phyloP scores from a whole-genome alignment of 2,797 vertebrate genomes.

The Gallirallus australis region DNA sequence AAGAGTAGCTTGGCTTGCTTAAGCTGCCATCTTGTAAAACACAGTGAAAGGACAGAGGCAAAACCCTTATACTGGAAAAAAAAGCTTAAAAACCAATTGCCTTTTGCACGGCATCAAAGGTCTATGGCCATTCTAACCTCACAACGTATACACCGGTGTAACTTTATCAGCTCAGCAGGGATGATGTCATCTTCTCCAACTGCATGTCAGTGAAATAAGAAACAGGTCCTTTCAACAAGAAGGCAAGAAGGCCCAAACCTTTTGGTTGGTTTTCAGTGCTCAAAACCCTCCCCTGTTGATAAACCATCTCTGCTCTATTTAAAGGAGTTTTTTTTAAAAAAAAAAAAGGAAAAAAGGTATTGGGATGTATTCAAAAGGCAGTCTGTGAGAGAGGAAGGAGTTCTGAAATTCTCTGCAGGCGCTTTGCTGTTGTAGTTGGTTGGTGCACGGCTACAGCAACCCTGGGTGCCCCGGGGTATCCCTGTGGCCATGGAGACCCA shows the following conservation, averaged over 20 bases:
- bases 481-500: not conserved
- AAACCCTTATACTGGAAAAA: not conserved
- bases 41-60: not conserved
- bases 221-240: constrained; percentile 2
- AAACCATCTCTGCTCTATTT: not conserved
- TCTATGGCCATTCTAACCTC: not conserved
- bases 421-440: not conserved
- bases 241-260: not conserved
- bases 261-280: not conserved
- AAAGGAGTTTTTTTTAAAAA: not conserved
- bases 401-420: constrained; percentile 1
- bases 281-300: not conserved
- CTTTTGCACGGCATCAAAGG: not conserved
- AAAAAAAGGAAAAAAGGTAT: not conserved
- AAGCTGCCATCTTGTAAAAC: not conserved
- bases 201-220: constrained; percentile 24
- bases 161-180: not conserved
- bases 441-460: not conserved
- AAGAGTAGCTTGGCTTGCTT: not conserved
- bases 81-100: not conserved
- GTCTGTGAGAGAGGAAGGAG: not conserved
- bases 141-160: not conserved
- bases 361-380: not conserved
- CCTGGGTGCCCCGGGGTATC: not conserved
- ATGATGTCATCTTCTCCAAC: constrained; percentile 22